Base-by-base conservation (phyloP, 2,797 vertebrate species). In the Rhinatrema bivittatum region DNA sequence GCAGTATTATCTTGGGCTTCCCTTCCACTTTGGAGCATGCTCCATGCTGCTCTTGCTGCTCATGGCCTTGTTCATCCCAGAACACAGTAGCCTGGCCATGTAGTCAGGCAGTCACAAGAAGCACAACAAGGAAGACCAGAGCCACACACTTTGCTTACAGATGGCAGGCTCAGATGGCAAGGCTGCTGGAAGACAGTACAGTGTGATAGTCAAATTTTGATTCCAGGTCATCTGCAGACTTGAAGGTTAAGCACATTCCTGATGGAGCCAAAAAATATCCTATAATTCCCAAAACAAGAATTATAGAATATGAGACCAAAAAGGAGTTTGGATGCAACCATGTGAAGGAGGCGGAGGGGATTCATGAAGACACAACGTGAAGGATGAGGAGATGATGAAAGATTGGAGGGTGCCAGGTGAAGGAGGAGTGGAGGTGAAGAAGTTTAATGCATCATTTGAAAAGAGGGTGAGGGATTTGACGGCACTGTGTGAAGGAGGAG, bases 1-100 rank as follows among this genome's bases (percentile, higher is more conserved):
- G 91, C 65, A 71, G 89, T 74, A 90, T 91, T 64, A 90, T 91
- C 89, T 91, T 0, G 91, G 91, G 13, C 90, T 90, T 19, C 90
- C 88, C 2, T 92, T 93, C 66, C 84, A 92, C 31, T 92, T 93
- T 0, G 87, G 91, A 5, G 89, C 90, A 0, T 95, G 91, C 57
- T 95, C 91, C 0, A 91, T 95, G 54, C 80, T 95, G 61, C 85
- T 95, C 25, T 92, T 91, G 2, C 79, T 92, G 45, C 81, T 91
- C 44, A 90, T 92, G 60, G 90, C 91, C 12, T 84, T 93, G 66
- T 92, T 91, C 61, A 91, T 92, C 41, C 91, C 87, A 0, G 91
- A 92, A 62, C 90, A 93, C 79, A 89, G 77, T 19, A 77, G 76
- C 22, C 78, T 85, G 3, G 69, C 78, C 7, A 31, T 81, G 68